These are phyloP conservation scores for Escarpia spicata DNA, from an alignment of 2,888 invertebrate species.

Conservation along the genomic window DNA sequence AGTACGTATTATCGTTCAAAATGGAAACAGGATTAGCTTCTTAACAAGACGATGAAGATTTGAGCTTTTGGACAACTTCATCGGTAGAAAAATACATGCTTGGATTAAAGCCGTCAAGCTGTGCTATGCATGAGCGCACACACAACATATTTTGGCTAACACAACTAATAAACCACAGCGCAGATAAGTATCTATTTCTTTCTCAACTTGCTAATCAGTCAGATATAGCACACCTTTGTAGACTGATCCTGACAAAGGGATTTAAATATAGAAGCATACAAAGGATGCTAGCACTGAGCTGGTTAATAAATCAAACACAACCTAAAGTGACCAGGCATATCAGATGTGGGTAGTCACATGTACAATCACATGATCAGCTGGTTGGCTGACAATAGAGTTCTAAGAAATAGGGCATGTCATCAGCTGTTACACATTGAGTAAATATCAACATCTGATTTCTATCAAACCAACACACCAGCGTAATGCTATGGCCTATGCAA, in stretches of 20 bases:
- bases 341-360: conserved; percentile 6
- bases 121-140: not conserved
- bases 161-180: not conserved
- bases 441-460: not conserved
- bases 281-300: not conserved
- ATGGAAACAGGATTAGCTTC: not conserved
- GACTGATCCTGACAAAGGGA: not conserved
- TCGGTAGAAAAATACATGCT: not conserved
- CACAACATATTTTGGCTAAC: not conserved
- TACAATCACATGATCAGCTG: not conserved
- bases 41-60: not conserved
- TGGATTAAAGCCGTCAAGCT: not conserved
- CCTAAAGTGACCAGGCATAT: not conserved
- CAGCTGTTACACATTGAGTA: conserved; percentile 13
- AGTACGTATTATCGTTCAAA: not conserved
- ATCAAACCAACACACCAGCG: not conserved
- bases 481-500: not conserved
- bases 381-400: conserved; percentile 9
- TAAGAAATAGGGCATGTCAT: not conserved
- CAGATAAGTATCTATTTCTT: conserved; percentile 5
- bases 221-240: not conserved
- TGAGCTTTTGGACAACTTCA: not conserved
- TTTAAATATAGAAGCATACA: not conserved
- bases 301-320: conserved; percentile 10
- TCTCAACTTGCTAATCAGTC: conserved; percentile 5